Conservation (phyloP, 2,888 invertebrate species). For the Macropis europaea region DNA sequence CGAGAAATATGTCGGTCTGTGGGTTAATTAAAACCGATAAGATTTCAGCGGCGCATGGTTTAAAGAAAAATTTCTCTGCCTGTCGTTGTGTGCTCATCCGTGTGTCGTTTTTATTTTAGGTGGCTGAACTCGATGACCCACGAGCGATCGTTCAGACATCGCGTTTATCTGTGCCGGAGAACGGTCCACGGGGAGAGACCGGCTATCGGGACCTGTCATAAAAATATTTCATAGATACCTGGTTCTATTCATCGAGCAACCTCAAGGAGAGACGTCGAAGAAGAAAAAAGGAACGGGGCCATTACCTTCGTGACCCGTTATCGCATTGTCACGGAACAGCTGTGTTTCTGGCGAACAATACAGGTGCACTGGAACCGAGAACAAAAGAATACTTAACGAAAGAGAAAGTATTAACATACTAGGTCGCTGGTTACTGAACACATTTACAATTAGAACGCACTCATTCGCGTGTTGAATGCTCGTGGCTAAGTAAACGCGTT, state of each 20-base stretch:
- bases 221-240: slow-evolving; percentile 31
- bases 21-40: too few species aligned
- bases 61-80: not conserved
- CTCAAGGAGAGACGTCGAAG: not conserved
- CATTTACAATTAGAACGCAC: slow-evolving; percentile 16
- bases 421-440: slow-evolving; percentile 17
- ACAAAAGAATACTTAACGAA: slow-evolving; percentile 53
- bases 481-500: too few species aligned
- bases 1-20: too few species aligned
- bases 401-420: slow-evolving; percentile 54
- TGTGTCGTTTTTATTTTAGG: not conserved
- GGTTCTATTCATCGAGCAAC: slow-evolving; percentile 25
- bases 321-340: slow-evolving; percentile 37
- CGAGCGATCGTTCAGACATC: not conserved
- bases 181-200: not conserved
- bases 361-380: slow-evolving; percentile 44
- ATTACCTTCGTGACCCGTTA: slow-evolving; percentile 38
- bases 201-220: slow-evolving; percentile 5
- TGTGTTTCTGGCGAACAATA: slow-evolving; percentile 38
- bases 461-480: too few species aligned
- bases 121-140: not conserved
- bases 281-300: slow-evolving; percentile 1
- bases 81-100: not conserved
- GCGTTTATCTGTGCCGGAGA: slow-evolving; percentile 8
- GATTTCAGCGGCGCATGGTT: too few species aligned